Evolutionary conservation across 2,888 invertebrate genomes (phyloP), one percentile per base, ranked within the genome.

Genomic region (Myopa tessellatipennis): DNA sequence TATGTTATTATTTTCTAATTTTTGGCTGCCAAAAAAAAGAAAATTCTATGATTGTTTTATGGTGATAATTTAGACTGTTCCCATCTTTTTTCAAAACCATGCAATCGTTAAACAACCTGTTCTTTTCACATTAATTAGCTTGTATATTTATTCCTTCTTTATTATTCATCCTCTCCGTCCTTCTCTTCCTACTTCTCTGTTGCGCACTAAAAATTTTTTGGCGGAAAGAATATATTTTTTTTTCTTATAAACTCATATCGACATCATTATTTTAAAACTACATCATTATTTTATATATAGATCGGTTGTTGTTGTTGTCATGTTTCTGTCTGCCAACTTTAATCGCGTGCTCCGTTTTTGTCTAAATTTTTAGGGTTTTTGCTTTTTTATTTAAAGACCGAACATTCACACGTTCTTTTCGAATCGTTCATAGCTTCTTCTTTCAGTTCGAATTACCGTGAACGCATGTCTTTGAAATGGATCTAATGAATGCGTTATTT

Each of bases 11-110:
- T 65, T 26, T 34, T 36, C 36, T 18, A 40, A 52, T 58, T 18
- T 58, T 52, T 12, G 34, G 50, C 50, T 26, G 55, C 71, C 55
- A 38, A 34, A 38, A 45, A 34, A 52, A 38, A 45, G 10, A 55
- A 38, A 26, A 26, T 69, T 71, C 34, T 26, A 36, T 52, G 38
- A 58, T 45, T 58, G 10, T 55, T 58, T 16, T 38, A 4, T 16
- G 70, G 14, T 65, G 71, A 45, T 34, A 45, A 50, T 55, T 50
- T 4, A 70, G 45, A 70, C 26, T 70, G 12, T 55, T 70, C 7
- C 50, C 12, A 70, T 70, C 70, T 55, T 6, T 70, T 36, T 70
- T 36, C 10, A 55, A 55, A 55, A 8, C 12, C 18, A 50, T 55
- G 36, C 70, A 18, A 36, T 45, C 34, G 18, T 38, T 38, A 7